These are phyloP conservation scores for Arge pagana DNA, from an alignment of 2,888 invertebrate species.

Conservation along the genomic window DNA sequence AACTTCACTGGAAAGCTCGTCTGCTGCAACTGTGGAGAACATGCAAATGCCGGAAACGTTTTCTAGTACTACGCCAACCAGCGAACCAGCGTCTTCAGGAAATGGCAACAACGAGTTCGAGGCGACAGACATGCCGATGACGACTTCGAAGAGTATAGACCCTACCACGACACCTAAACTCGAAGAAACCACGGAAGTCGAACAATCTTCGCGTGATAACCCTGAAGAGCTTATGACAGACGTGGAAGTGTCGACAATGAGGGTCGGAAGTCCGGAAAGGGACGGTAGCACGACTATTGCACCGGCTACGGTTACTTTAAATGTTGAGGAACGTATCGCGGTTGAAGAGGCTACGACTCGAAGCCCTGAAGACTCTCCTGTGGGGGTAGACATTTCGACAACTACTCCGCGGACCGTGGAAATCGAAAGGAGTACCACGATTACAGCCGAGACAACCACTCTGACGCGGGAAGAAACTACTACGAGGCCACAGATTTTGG, in stretches of 20 bases:
- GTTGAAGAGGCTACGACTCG: conserved; percentile 15
- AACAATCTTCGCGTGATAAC: too few relatives aligned
- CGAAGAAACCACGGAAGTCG: conserved; percentile 2
- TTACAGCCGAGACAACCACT: conserved; percentile 4
- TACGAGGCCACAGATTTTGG: conserved; percentile 31
- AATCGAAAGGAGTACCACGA: conserved; percentile 8
- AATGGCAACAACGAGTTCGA: too few relatives aligned
- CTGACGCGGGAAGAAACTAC: conserved; percentile 18
- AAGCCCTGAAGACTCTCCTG: neutral
- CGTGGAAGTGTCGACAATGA: too few relatives aligned
- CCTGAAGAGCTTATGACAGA: too few relatives aligned
- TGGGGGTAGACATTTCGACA: conserved; percentile 8
- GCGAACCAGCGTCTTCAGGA: neutral
- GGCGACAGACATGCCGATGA: too few relatives aligned
- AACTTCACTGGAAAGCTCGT: neutral
- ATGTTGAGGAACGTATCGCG: conserved; percentile 17
- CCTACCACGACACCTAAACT: neutral
- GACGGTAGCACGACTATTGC: conserved; percentile 8
- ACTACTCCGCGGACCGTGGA: conserved; percentile 10
- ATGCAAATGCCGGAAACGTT: neutral
- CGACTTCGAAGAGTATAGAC: too few relatives aligned
- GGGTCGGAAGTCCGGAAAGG: too few relatives aligned
- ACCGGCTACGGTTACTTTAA: conserved; percentile 23
- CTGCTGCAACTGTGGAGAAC: neutral
- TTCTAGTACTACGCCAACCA: conserved; percentile 5